phyloP scores from a whole-genome alignment of 2,888 invertebrate species.

The Callosobruchus maculatus region DNA sequence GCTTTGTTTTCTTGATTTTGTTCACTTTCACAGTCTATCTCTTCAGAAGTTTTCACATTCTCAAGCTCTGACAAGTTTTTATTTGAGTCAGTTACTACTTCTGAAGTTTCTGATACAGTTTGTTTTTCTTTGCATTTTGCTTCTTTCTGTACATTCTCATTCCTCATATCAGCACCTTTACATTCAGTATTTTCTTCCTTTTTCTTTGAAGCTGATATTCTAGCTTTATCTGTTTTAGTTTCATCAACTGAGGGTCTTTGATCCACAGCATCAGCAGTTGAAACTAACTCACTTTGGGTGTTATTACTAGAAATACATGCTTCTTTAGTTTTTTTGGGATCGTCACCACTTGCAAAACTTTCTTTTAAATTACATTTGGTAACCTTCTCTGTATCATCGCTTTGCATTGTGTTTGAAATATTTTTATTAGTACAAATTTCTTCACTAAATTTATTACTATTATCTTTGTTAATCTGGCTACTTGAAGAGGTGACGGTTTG shows the following conservation, averaged over 20 bases:
- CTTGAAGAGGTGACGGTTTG: not conserved
- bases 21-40: not conserved
- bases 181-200: not conserved
- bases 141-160: not conserved
- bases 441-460: too few species aligned
- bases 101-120: not conserved
- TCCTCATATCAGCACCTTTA: not conserved
- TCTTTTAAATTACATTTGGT: too few species aligned
- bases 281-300: too few species aligned
- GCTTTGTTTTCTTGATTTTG: not conserved
- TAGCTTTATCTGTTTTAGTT: not conserved
- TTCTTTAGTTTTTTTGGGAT: too few species aligned
- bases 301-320: too few species aligned
- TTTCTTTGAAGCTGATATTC: not conserved
- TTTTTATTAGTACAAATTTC: not conserved
- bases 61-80: not conserved
- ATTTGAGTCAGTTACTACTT: not conserved
- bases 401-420: too few species aligned
- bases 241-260: not conserved
- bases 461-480: not conserved
- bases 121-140: not conserved
- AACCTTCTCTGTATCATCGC: too few species aligned
- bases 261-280: too few species aligned
- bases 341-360: too few species aligned
- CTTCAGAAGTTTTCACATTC: not conserved